A percentile compares a stretch with the other conserved stretches of the same genome.
These are phyloP conservation scores for Protobothrops flavoviridis DNA, from an alignment of 2,113 vertebrate species.

Conservation along the genomic window DNA sequence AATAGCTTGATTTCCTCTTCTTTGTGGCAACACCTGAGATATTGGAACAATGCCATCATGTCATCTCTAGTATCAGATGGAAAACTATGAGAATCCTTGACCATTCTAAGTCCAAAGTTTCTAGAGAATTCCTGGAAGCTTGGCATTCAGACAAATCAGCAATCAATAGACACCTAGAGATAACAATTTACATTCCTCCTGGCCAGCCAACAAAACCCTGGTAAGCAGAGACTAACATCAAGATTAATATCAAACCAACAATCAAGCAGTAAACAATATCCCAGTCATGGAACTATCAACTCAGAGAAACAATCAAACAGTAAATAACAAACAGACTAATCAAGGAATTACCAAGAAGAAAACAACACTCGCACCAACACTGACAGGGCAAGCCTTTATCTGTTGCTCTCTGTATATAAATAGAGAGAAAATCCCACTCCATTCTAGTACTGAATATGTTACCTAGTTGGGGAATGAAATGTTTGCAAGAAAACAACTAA, in stretches of 20 bases:
- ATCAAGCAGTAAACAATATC: background rate
- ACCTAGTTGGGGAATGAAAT: too few relatives aligned
- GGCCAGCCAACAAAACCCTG: background rate
- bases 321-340: background rate
- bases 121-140: background rate
- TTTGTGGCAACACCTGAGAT: too few relatives aligned
- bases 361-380: background rate
- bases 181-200: background rate
- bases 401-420: too few relatives aligned
- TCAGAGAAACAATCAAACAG: background rate
- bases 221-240: background rate
- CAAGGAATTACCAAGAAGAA: background rate
- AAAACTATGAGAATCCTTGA: background rate
- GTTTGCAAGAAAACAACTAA: too few relatives aligned
- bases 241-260: background rate
- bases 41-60: too few relatives aligned
- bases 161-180: background rate
- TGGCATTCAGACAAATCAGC: background rate
- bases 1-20: too few relatives aligned
- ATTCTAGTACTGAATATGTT: too few relatives aligned
- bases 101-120: background rate
- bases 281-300: background rate
- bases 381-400: background rate
- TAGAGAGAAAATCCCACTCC: too few relatives aligned
- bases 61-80: background rate